Base-by-base conservation (phyloP, 2,888 invertebrate species). In the Dendrolimus pini region DNA sequence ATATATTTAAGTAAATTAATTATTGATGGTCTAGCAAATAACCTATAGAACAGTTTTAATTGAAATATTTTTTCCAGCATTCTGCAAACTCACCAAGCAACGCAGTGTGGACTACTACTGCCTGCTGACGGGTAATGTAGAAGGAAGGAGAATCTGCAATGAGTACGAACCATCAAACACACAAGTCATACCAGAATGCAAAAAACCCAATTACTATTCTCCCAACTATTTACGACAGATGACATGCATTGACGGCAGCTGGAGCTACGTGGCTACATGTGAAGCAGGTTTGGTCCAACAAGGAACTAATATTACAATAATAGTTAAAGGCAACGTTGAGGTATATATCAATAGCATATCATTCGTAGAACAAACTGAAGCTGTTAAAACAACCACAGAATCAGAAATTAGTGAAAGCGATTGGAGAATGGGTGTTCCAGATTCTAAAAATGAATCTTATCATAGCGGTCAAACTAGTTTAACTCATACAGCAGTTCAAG, bases 271-370 rank as follows among this genome's bases (percentile, higher is more conserved):
- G 7, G 74, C 80, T 6, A 64, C 60, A 3, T 85, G 85, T 66
- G 57, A 61, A 8, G 75, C 82, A 80, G 85, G 83, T 85, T 72
- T 74, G 79, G 41, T 55, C 12, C 75, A 70, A 73, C 71, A 71
- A 55, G 82, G 79, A 14, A 79, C 75, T 41, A 81, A 82, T 54
- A 70, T 82, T 2, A 82, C 80, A 6, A 75, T 84, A 6, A 41
- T 82, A 0, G 62, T 83, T 10, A 78, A 74, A 56, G 80, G 82
- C 57, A 68, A 67, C 1, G 64, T 83, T 0, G 69, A 80, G 62
- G 59, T 85, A 0, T 70, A 75, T 18, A 60, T 82, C 2, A 66
- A 68, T 41, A 59, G 61, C 12, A 57, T 65, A 10, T 12, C 59
- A 12, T 67, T 67, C 30, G 41, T 57, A 9, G 60, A 59, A 54